phyloP scores from a whole-genome alignment of 2,797 vertebrate species.

The Tokudaia muenninki region DNA sequence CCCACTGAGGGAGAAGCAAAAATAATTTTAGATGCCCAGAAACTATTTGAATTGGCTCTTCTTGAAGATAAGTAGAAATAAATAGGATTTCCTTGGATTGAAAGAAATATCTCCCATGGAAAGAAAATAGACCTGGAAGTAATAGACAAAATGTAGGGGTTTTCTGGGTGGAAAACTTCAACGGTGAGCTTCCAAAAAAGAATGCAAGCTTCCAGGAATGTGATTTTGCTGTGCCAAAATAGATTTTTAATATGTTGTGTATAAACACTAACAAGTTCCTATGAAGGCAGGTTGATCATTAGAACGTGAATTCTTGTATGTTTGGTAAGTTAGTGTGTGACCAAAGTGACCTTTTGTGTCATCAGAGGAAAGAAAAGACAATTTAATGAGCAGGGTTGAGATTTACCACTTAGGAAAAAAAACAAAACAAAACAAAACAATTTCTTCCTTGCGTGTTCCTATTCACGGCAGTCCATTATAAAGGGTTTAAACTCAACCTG shows the following conservation, averaged over 20 bases:
- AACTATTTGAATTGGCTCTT: conserved; percentile 40
- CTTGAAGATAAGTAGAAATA: conserved; percentile 2
- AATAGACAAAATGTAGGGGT: background rate
- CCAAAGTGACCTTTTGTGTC: conserved; percentile 3
- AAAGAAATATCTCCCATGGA: conserved; percentile 28
- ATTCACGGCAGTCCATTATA: conserved; percentile 48
- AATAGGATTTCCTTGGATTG: conserved; percentile 17
- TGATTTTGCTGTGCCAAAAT: conserved; percentile 22
- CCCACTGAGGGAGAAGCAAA: conserved; percentile 33
- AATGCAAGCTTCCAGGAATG: background rate
- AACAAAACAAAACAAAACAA: no score
- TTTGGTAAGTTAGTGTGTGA: conserved; percentile 10
- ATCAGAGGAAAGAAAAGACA: background rate
- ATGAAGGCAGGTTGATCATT: background rate
- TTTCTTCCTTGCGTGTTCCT: background rate
- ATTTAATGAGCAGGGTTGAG: background rate
- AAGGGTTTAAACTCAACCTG: background rate
- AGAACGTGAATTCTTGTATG: background rate
- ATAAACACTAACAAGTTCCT: conserved; percentile 46
- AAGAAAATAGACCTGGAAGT: conserved; percentile 22
- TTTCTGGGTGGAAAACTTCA: background rate
- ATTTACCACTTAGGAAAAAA: background rate
- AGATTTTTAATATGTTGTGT: background rate
- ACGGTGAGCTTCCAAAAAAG: conserved; percentile 7
- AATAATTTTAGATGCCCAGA: conserved; percentile 64